Evolutionary conservation across 2,113 vertebrate genomes (phyloP).

Genomic region (Petromus typicus): DNA sequence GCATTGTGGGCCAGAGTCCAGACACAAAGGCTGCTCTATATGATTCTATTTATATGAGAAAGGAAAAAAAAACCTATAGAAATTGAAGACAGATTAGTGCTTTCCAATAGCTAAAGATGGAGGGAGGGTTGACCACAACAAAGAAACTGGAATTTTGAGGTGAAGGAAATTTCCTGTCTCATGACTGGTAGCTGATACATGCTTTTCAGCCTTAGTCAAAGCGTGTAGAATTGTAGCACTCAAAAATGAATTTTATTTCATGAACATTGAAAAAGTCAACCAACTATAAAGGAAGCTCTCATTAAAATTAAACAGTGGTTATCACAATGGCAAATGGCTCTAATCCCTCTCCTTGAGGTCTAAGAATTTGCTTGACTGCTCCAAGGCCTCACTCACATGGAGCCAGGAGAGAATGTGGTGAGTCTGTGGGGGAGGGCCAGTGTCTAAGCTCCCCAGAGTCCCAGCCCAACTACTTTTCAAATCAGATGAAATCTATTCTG

Average conservation of each 20-base stretch:
- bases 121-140: neutral
- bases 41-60: neutral
- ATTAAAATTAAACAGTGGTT: neutral
- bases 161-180: neutral
- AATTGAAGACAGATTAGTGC: neutral
- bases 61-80: neutral
- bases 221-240: neutral
- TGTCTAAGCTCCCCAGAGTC: neutral
- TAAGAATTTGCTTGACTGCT: neutral
- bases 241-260: neutral
- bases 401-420: rapidly evolving
- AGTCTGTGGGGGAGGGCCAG: neutral
- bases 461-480: neutral
- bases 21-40: neutral
- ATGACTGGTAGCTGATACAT: no score
- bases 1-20: neutral
- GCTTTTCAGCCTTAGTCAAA: neutral
- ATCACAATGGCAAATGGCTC: neutral
- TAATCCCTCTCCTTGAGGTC: neutral
- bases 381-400: rapidly evolving
- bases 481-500: neutral
- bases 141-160: neutral
- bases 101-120: no score
- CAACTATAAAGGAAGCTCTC: neutral
- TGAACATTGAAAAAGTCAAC: neutral